Evolutionary conservation across 2,888 invertebrate species (phyloP).

Genomic region (Camponotus fellah): DNA sequence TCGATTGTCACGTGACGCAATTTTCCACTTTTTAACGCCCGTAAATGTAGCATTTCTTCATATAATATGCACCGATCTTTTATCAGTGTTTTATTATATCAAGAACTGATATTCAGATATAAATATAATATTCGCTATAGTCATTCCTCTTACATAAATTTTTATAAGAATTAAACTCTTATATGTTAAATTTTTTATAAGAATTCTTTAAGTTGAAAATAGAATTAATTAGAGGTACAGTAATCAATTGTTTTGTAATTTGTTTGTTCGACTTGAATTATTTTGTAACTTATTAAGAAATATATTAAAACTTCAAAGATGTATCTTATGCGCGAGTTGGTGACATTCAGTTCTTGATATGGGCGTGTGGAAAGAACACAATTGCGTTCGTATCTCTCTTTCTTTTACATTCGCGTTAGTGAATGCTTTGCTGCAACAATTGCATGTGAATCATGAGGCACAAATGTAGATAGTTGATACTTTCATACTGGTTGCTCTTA

Average conservation of each 20-base stretch:
- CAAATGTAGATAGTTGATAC: conserved; percentile 79
- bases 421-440: conserved; percentile 65
- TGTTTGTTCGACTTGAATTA: not conserved
- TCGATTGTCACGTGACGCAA: conserved; percentile 76
- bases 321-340: not conserved
- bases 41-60: conserved; percentile 61
- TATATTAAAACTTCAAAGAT: not conserved
- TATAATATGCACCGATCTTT: conserved; percentile 59
- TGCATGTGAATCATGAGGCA: conserved; percentile 79
- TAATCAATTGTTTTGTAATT: conserved; percentile 8
- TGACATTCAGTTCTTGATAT: conserved; percentile 40
- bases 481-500: conserved; percentile 63
- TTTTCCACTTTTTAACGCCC: conserved; percentile 68
- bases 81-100: conserved; percentile 28
- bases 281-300: not conserved
- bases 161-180: conserved; percentile 1
- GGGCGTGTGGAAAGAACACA: conserved; percentile 36
- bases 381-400: conserved; percentile 33
- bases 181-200: not conserved
- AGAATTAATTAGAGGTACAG: not conserved
- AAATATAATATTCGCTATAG: not conserved
- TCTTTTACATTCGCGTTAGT: conserved; percentile 46
- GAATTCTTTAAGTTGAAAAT: not conserved
- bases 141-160: not conserved
- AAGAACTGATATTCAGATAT: conserved; percentile 27